Evolutionary conservation across 2,888 invertebrate species (phyloP), one percentile per base, ranked within the genome.

Genomic region (Leptogaster cylindrica): DNA sequence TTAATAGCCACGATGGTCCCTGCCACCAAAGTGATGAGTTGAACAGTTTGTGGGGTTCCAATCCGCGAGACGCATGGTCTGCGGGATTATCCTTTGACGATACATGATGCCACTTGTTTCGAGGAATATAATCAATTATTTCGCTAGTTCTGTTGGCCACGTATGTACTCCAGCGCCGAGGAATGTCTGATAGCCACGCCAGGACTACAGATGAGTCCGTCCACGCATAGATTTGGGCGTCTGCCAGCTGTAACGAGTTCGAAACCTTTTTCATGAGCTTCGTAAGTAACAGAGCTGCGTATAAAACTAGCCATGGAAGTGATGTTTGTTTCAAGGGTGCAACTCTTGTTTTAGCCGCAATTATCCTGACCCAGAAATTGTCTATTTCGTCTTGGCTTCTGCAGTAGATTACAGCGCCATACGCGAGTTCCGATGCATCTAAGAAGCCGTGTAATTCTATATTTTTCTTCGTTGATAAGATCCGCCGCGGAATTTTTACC

Each of bases 141-240:
- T 44, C 44, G 3, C 16, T 3, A 12, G 44, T 44, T 6, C 44
- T 2, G 16, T 44, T 39, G 10, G n/a, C 39, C 5, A 8, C 2
- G 5, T 39, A n/a, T 39, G 39, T 5, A 8, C n/a, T n/a, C 39
- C 39, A 39, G 31, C 31, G 31, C 31, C 31, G 31, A 31, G 31
- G 31, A 31, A 31, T 31, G n/a, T n/a, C n/a, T n/a, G n/a, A n/a
- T n/a, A n/a, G n/a, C n/a, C n/a, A n/a, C n/a, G n/a, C n/a, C n/a
- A 36, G 12, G 36, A 36, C 36, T 12, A 36, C 10, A 3, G 36
- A 7, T n/a, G 36, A 36, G 12, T 36, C 36, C n/a, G 36, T 36
- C 2, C 36, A 36, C 10, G 78, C 77, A 14, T 70, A 73, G 5
- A 74, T 76, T 48, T 78, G 73, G 1, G 12, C 10, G 10, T 36